Evolutionary conservation across 2,888 invertebrate genomes (phyloP).

Genomic region (Ferdinandea cuprea): DNA sequence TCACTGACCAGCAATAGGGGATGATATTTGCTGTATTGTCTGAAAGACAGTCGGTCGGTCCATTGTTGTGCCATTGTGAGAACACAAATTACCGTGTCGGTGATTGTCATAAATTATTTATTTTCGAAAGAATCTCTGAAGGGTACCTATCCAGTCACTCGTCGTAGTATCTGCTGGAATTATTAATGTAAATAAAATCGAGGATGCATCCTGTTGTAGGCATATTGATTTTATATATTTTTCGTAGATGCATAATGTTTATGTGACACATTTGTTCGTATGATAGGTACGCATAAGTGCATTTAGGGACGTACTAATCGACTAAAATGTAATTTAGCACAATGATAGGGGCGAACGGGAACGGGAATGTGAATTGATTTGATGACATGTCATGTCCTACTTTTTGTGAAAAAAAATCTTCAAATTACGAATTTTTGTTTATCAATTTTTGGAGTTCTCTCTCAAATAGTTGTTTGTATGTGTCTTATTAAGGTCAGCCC

Average conservation of each 20-base stretch:
- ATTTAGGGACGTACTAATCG: not conserved
- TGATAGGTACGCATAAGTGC: too few relatives aligned
- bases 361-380: too few relatives aligned
- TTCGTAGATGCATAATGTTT: slow-evolving; percentile 38
- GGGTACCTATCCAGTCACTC: slow-evolving; percentile 1
- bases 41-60: slow-evolving; percentile 34
- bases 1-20: slow-evolving; percentile 69
- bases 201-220: slow-evolving; percentile 14
- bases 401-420: not conserved
- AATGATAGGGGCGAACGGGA: slow-evolving; percentile 10
- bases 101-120: slow-evolving; percentile 59
- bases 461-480: too few relatives aligned
- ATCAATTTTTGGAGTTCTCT: too few relatives aligned
- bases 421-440: too few relatives aligned
- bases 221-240: too few relatives aligned
- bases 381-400: too few relatives aligned
- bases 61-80: slow-evolving; percentile 51
- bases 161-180: not conserved
- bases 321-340: slow-evolving; percentile 4
- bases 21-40: too few relatives aligned
- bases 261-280: slow-evolving; percentile 38
- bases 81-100: slow-evolving; percentile 62
- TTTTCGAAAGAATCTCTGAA: not conserved
- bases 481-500: too few relatives aligned
- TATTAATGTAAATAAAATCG: slow-evolving; percentile 15